Percentiles rank a stretch among this genome's conserved stretches.
These are phyloP conservation scores for Apis mellifera DNA, from an alignment of 1,140 invertebrate species.

Conservation along the genomic window DNA sequence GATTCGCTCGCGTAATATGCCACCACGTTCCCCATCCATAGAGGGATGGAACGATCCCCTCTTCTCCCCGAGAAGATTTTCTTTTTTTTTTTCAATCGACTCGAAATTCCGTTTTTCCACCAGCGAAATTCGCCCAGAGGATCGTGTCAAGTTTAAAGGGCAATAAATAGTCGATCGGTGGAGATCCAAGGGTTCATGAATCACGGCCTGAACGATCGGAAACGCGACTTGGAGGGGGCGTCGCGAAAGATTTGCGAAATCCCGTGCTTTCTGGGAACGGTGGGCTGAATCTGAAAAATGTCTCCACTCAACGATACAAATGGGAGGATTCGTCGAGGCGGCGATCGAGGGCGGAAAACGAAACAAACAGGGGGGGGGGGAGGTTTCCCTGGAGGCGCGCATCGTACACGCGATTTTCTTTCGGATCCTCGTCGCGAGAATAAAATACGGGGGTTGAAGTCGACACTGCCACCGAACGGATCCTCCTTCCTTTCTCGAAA, in stretches of 20 bases:
- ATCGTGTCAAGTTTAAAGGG: neutral
- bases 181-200: constrained; percentile 39
- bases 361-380: constrained; percentile 54
- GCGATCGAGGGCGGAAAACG: constrained; percentile 64
- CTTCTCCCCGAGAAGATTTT: constrained; percentile 45
- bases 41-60: constrained; percentile 12
- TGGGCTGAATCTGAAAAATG: constrained; percentile 70
- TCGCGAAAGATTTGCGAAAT: constrained; percentile 65
- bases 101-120: neutral
- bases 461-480: no score
- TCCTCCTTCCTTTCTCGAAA: neutral
- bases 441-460: neutral
- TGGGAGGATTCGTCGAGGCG: constrained; percentile 61
- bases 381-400: constrained; percentile 35
- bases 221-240: constrained; percentile 31
- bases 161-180: constrained; percentile 46
- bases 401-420: neutral
- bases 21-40: constrained; percentile 38
- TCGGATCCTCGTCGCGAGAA: neutral
- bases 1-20: constrained; percentile 41
- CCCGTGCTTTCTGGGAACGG: constrained; percentile 41
- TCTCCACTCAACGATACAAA: constrained; percentile 71
- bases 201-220: constrained; percentile 46
- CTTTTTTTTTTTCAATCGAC: constrained; percentile 42
- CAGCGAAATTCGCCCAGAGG: neutral